Base-by-base conservation (phyloP, 2,888 invertebrate genomes). In the Malacosoma neustria region DNA sequence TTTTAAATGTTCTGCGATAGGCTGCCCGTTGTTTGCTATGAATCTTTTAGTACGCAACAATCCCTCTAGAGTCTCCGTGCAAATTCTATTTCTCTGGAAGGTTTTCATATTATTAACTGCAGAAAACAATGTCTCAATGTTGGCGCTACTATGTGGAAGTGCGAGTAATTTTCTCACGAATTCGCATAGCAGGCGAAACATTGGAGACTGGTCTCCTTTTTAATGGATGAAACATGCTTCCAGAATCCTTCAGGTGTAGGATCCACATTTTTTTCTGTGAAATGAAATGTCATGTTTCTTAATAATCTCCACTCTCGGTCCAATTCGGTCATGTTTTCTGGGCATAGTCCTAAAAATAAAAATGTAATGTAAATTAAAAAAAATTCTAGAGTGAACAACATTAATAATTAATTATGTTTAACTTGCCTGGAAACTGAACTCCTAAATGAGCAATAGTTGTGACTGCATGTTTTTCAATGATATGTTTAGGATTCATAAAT, bases 221-320 rank as follows among this genome's bases (percentile, higher is more conserved):
- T 45, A 13, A 48, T 39, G 4, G 12, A 36, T 38, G 41, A 41
- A 41, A 46, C 39, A 40, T 48, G 42, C 36, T 41, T 42, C 45
- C 45, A 48, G 30, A 48, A 43, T 22, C 40, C 35, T 39, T 43
- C 42, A 30, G 41, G 38, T 40, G 31, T 38, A 31, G 15, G 15
- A 15, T 15, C 32, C 22, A 11, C 5, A 22, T 36, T 15, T 22
- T 30, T 35, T 36, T 29, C 41, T 36, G 32, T 34, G 15, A 40
- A 40, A 29, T 29, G 30, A 12, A 45, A 14, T 32, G 32, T 22
- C 39, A 39, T 41, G 35, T 45, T 45, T 41, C 35, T 35, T 14
- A 42, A 36, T 14, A 12, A 12, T 35, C 37, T 37, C 36, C 39
- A 39, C 14, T 39, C 37, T 33, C 36, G 11, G 31, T 35, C 35